phyloP scores from a whole-genome alignment of 2,113 vertebrate species.

The Edolisoma coerulescens region DNA sequence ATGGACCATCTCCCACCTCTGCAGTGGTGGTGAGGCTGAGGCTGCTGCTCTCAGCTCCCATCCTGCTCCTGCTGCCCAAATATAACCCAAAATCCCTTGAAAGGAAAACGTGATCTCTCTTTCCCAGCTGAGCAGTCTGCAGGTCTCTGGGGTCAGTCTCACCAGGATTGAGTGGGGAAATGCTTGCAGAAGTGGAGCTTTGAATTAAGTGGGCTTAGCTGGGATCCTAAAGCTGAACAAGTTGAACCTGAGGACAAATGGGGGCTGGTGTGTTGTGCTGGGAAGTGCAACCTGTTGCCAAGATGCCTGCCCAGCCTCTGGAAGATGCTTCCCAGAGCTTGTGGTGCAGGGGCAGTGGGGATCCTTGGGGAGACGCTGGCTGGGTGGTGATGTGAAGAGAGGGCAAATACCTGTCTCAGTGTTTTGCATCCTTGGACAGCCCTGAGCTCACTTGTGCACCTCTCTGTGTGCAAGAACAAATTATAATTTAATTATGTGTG shows the following conservation, averaged over 20 bases:
- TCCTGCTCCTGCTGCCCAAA: not conserved
- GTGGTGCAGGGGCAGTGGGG: not conserved
- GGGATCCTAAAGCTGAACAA: not conserved
- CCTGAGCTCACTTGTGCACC: not conserved
- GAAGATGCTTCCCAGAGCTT: not conserved
- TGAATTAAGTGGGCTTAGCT: not conserved
- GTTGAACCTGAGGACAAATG: not conserved
- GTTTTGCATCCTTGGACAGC: not conserved
- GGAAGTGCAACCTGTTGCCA: not conserved
- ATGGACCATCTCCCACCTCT: not conserved
- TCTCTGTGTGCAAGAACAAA: not conserved
- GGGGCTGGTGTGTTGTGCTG: fast-evolving
- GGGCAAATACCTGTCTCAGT: not conserved
- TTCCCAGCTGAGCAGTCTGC: not conserved
- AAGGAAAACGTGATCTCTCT: not conserved
- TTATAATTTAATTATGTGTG: not conserved
- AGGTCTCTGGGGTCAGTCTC: not conserved
- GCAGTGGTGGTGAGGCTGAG: not conserved
- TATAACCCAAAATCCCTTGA: conserved; percentile 6
- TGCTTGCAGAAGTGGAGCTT: not conserved
- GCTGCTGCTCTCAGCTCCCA: not conserved
- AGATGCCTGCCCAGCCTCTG: not conserved
- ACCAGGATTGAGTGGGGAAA: not conserved
- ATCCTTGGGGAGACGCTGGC: not conserved
- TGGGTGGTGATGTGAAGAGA: not conserved